Evolutionary conservation across 2,113 vertebrate genomes (phyloP).

Genomic region (Suncus etruscus): DNA sequence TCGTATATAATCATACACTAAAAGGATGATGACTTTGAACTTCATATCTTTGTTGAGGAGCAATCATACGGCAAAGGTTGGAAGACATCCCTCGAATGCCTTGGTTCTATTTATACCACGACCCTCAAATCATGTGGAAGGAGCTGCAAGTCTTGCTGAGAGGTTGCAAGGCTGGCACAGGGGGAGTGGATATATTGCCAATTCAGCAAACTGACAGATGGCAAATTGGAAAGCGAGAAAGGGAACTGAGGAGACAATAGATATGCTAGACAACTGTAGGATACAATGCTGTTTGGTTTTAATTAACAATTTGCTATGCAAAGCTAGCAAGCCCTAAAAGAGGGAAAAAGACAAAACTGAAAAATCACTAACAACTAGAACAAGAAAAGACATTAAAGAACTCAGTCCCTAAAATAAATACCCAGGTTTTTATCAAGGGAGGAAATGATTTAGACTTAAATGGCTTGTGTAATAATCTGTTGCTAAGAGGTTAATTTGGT

Average conservation of each 20-base stretch:
- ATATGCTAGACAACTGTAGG: slow-evolving; percentile 67
- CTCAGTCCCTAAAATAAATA: background rate
- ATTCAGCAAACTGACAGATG: slow-evolving; percentile 80
- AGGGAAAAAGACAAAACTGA: slow-evolving; percentile 8
- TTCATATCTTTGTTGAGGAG: slow-evolving; percentile 21
- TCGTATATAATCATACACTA: background rate
- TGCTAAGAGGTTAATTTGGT: slow-evolving; percentile 16
- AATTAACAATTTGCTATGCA: slow-evolving; percentile 62
- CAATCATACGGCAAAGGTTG: slow-evolving; percentile 40
- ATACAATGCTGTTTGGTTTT: slow-evolving; percentile 7
- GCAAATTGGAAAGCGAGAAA: slow-evolving; percentile 73
- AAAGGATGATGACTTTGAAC: background rate
- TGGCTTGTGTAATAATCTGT: background rate
- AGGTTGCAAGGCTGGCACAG: slow-evolving; percentile 61
- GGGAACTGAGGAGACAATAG: slow-evolving; percentile 24
- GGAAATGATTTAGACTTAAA: background rate
- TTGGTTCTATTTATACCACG: slow-evolving; percentile 34
- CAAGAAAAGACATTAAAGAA: slow-evolving; percentile 25
- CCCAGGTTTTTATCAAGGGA: background rate
- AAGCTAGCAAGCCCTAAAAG: slow-evolving; percentile 13
- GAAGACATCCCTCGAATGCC: background rate
- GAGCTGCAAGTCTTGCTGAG: slow-evolving; percentile 48
- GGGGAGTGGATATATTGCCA: slow-evolving; percentile 64
- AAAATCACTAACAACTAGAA: slow-evolving; percentile 54
- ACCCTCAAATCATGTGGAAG: slow-evolving; percentile 74